Evolutionary conservation across 2,888 invertebrate genomes (phyloP).

Genomic region (Rosalia funebris): DNA sequence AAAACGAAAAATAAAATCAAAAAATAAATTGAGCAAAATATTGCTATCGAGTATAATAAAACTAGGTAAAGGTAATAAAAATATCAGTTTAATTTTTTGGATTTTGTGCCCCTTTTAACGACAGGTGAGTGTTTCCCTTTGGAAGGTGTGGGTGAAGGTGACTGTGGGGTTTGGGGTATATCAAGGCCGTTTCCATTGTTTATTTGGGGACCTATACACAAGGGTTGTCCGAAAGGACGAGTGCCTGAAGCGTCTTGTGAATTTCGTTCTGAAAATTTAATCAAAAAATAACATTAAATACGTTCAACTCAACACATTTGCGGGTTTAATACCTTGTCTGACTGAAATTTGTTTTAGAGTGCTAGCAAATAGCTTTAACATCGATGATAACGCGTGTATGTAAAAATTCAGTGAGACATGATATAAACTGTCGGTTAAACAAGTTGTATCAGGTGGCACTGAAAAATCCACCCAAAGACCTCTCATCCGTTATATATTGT

Average conservation of each 20-base stretch:
- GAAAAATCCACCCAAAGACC: constrained; percentile 17
- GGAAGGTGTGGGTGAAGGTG: constrained; percentile 59
- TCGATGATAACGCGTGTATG: neutral
- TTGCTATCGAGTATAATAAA: constrained; percentile 29
- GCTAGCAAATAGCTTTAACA: too few relatives aligned
- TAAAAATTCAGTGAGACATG: too few relatives aligned
- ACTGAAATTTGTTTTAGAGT: constrained; percentile 14
- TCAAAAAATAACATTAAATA: constrained; percentile 28
- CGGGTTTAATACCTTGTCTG: constrained; percentile 9
- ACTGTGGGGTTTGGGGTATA: constrained; percentile 53
- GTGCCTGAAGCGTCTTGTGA: constrained; percentile 62
- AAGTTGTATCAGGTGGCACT: constrained; percentile 21
- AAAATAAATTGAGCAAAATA: constrained; percentile 47
- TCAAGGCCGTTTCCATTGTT: constrained; percentile 61
- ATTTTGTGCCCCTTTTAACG: constrained; percentile 43
- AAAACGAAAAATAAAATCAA: constrained; percentile 40
- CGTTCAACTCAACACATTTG: neutral
- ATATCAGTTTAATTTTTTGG: constrained; percentile 39
- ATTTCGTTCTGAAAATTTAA: constrained; percentile 60
- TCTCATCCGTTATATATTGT: constrained; percentile 46
- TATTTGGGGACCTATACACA: constrained; percentile 70
- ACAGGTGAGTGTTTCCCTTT: constrained; percentile 52
- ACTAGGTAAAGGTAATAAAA: constrained; percentile 27
- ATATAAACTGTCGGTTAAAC: constrained; percentile 28
- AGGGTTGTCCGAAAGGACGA: constrained; percentile 74